Conservation (phyloP, 2,113 vertebrate species). For the Merops nubicus region DNA sequence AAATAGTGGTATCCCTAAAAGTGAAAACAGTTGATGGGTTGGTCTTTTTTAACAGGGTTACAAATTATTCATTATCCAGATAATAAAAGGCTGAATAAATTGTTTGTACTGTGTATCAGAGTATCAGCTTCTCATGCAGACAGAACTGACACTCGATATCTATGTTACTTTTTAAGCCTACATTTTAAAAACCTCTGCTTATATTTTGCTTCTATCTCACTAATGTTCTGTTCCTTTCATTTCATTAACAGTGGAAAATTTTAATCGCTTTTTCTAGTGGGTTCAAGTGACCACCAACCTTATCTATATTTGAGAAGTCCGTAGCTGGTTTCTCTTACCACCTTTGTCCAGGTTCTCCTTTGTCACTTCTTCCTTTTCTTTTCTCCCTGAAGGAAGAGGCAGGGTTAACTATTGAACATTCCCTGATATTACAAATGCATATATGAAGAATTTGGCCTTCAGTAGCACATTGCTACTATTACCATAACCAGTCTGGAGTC, state of each 20-base stretch:
- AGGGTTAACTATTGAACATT: neutral
- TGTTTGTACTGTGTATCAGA: neutral
- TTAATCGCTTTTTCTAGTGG: neutral
- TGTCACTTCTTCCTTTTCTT: neutral
- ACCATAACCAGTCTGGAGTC: neutral
- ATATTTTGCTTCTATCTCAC: neutral
- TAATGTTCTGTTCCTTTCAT: neutral
- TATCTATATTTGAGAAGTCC: neutral
- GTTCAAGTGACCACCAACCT: neutral
- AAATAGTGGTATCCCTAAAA: neutral
- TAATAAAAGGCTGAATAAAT: neutral
- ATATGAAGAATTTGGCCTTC: neutral
- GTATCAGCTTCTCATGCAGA: neutral
- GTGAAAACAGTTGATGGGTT: neutral
- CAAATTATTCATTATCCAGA: neutral
- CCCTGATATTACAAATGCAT: neutral
- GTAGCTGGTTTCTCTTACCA: neutral
- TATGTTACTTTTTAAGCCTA: neutral
- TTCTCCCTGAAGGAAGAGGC: neutral
- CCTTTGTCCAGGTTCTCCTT: neutral
- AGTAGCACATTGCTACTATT: neutral
- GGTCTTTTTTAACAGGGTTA: neutral
- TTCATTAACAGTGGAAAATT: neutral
- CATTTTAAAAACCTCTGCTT: neutral
- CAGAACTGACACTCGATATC: neutral